These are phyloP conservation scores for Rhineura floridana DNA, from an alignment of 2,113 vertebrate species.

Conservation along the genomic window DNA sequence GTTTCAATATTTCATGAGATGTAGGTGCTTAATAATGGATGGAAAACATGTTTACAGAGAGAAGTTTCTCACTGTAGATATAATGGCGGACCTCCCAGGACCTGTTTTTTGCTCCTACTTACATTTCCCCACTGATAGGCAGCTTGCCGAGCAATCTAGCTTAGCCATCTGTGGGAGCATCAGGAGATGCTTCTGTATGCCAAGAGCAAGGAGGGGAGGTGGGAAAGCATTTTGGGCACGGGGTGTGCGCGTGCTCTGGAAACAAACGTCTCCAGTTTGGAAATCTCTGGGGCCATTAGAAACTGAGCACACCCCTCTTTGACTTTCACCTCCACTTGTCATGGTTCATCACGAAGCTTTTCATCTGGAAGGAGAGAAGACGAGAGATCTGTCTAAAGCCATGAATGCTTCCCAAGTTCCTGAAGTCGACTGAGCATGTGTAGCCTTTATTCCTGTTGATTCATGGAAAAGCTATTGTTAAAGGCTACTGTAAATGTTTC, in stretches of 20 bases:
- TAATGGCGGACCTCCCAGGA: constrained; percentile 30
- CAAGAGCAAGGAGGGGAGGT: background rate
- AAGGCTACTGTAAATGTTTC: background rate
- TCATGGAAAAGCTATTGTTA: background rate
- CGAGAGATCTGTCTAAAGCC: background rate
- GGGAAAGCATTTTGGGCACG: background rate
- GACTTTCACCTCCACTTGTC: background rate
- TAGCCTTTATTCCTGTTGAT: background rate
- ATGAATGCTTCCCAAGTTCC: no score
- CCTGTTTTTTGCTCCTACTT: constrained; percentile 24
- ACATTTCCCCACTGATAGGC: constrained; percentile 6
- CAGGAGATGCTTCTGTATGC: background rate
- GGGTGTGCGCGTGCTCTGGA: background rate
- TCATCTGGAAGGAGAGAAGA: no score
- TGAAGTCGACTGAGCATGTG: no score
- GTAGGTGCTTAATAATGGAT: constrained; percentile 38
- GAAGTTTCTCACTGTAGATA: background rate
- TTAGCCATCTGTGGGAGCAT: background rate
- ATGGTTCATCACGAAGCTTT: fast-evolving
- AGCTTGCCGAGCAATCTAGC: constrained; percentile 16
- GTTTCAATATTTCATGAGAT: constrained; percentile 35
- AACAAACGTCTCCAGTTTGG: background rate
- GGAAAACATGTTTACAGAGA: constrained; percentile 35
- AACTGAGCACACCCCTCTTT: background rate
- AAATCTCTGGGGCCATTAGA: background rate